Base-by-base conservation (phyloP, 1,140 invertebrate species). In the Brachionus rubens region DNA sequence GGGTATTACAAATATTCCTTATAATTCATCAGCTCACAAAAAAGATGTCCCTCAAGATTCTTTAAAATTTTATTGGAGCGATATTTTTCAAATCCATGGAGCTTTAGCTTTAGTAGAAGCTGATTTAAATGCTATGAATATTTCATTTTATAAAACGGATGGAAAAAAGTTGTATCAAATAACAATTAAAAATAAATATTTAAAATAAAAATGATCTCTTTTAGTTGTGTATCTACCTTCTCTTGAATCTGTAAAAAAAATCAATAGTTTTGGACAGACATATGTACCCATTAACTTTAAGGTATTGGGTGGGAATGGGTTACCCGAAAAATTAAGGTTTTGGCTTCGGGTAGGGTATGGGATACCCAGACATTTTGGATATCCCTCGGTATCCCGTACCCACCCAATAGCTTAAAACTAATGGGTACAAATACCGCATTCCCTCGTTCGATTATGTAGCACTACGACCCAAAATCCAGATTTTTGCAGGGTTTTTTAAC, bases 1-100 rank as follows among this genome's bases (percentile, higher is more conserved):
- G 33, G 85, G 85, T 21, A 79, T 81, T 19, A 82, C 83, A 6
- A 84, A 84, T 59, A 82, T 84, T 70, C 81, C 85, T 16, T 82
- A 85, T 65, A 65, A 75, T 6, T 82, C 80, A 19, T 77, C 76
- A 5, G 78, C 59, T n/a, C 83, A 86, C 77, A 68, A 77, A 24
- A 76, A 79, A 14, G 59, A 78, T 30, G 80, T 85, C 4, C 84
- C 84, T 43, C 28, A 75, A 2, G 80, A 78, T 6, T 81, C 80
- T 6, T 78, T 80, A 3, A 80, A 81, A 48, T 86, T 82, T 68
- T 80, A 81, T 78, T 85, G 84, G 84, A 82, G 81, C 4, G 78
- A 85, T 48, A 54, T 50, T 30, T 19, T 72, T 46, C 68, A 50
- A 24, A 50, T 50, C 10, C 50, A 72, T 72, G 68, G 68, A 30